These are phyloP conservation scores for Oryzaephilus surinamensis DNA, from an alignment of 1,140 invertebrate genomes.

Conservation along the genomic window DNA sequence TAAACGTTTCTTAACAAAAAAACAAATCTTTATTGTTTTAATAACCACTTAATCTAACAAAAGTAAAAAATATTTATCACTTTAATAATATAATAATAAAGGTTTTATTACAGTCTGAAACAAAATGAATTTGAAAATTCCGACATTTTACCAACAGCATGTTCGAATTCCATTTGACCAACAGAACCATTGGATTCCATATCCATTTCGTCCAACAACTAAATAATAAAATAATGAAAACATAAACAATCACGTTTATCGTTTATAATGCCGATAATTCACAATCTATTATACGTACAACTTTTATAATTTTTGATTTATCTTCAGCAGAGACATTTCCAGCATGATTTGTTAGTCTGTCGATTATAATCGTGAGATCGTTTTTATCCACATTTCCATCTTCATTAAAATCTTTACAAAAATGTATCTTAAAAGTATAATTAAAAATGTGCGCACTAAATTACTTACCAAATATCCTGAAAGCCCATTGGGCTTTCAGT, in stretches of 20 bases:
- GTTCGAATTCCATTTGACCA: constrained; percentile 43
- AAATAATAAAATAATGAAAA: constrained; percentile 28
- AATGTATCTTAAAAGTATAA: too few relatives aligned
- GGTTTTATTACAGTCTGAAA: constrained; percentile 38
- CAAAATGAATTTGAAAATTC: constrained; percentile 48
- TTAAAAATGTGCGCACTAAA: constrained; percentile 31
- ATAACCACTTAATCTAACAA: too few relatives aligned
- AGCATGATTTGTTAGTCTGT: constrained; percentile 35
- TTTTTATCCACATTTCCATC: constrained; percentile 44
- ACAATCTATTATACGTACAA: constrained; percentile 6
- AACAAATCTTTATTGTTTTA: too few relatives aligned
- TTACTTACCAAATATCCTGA: constrained; percentile 58
- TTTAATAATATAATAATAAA: background rate
- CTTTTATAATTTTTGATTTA: constrained; percentile 14
- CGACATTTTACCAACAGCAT: constrained; percentile 45
- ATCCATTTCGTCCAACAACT: constrained; percentile 49
- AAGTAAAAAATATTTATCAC: background rate
- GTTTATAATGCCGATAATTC: background rate
- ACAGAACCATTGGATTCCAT: constrained; percentile 42
- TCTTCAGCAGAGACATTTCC: constrained; percentile 6
- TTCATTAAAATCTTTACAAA: constrained; percentile 46
- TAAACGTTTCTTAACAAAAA: too few relatives aligned
- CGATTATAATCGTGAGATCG: constrained; percentile 44
- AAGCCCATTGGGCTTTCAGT: constrained; percentile 66
- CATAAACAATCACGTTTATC: constrained; percentile 4